Evolutionary conservation across 2,113 vertebrate genomes (phyloP), one percentile per base, ranked within the genome.

Genomic region (Elephantulus edwardii): DNA sequence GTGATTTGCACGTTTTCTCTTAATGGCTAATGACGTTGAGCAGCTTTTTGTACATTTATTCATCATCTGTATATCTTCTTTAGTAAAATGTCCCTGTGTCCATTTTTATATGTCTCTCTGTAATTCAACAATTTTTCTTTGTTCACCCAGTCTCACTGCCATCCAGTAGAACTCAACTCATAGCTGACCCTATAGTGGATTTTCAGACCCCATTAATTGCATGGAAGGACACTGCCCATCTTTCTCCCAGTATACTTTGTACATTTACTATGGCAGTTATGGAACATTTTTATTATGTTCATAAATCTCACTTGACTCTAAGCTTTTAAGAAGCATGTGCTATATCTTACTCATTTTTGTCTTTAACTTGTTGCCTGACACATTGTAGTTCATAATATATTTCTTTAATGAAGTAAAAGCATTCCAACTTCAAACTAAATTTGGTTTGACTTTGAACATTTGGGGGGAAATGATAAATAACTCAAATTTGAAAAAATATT

Each of bases 401-500:
- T 82, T 83, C 56, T 38, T 71, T 93, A 38, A 78, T 72, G 54
- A 83, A 72, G 30, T 70, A 64, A 64, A 83, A 88, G 13, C 17
- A 52, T 38, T 62, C 72, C 78, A 72, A 30, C 48, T 78, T 83
- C 54, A 93, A 83, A 54, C 33, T 40, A 48, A 30, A 26, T 56
- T 52, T 54, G 10, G 44, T 56, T 77, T 64, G 3, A 77, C 48
- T 87, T 86, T 58, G 42, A 58, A 81, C 48, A 44, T 44, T 33
- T 50, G 50, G 35, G 71, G 82, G 77, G 68, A 35, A 86, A 75
- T 58, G 9, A 35, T 46, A 48, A 56, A n/a, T n/a, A n/a, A n/a
- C n/a, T n/a, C n/a, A n/a, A n/a, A n/a, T n/a, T 83, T 77, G 17
- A 46, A 40, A 64, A 83, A 14, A 7, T 80, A 58, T 44, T 46